Evolutionary conservation across 2,888 invertebrate species (phyloP).

Genomic region (Tortrix viridana): DNA sequence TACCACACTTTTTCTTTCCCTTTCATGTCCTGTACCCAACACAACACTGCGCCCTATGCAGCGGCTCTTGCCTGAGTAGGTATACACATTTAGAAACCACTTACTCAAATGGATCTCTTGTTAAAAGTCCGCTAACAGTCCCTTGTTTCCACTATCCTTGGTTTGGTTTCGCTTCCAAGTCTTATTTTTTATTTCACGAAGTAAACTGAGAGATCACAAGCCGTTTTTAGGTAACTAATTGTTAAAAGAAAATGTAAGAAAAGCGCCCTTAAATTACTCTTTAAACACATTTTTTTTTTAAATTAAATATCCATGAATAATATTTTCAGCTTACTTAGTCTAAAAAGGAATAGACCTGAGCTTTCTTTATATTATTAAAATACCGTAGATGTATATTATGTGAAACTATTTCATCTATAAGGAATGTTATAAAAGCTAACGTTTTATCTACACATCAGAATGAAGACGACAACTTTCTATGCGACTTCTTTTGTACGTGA

Average conservation of each 20-base stretch:
- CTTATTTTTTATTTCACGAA: constrained; percentile 24
- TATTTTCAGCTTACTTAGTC: too few species aligned
- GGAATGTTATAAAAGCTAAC: constrained; percentile 32
- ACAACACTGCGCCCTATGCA: constrained; percentile 13
- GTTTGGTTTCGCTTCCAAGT: constrained; percentile 16
- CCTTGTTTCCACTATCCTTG: constrained; percentile 19
- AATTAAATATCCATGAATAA: too few species aligned
- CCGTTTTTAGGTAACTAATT: too few species aligned
- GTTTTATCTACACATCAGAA: constrained; percentile 29
- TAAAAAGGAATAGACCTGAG: too few species aligned
- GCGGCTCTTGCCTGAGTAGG: constrained; percentile 29
- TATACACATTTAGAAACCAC: constrained; percentile 36
- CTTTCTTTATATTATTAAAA: too few species aligned
- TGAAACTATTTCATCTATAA: constrained; percentile 23
- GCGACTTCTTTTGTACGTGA: constrained; percentile 58
- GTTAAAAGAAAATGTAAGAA: too few species aligned
- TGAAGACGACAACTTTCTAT: constrained; percentile 55
- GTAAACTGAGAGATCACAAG: too few species aligned
- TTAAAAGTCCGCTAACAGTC: constrained; percentile 19
- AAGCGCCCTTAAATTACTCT: too few species aligned
- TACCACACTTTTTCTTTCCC: constrained; percentile 2
- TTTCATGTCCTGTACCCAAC: constrained; percentile 12
- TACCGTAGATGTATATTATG: background rate
- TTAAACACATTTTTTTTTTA: too few species aligned
- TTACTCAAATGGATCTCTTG: constrained; percentile 29